Evolutionary conservation across 2,113 vertebrate species (phyloP).

Genomic region (Apus apus): DNA sequence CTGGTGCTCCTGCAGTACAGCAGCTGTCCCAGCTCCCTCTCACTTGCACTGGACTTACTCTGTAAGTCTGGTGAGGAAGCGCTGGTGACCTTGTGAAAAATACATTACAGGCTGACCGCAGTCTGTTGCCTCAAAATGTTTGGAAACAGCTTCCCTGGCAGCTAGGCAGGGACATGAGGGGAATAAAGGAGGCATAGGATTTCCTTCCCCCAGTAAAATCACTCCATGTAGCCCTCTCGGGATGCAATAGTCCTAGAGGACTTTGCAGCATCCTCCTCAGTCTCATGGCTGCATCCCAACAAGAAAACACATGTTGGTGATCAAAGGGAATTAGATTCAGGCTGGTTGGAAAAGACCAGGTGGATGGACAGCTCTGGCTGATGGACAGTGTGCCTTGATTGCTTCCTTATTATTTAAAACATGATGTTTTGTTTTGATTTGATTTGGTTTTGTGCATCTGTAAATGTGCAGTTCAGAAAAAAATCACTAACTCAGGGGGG

Average conservation of each 20-base stretch:
- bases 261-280: not conserved
- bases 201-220: not conserved
- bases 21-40: not conserved
- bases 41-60: not conserved
- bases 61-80: not conserved
- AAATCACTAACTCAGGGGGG: not conserved
- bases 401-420: not conserved
- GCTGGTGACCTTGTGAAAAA: not conserved
- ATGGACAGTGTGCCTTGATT: not conserved
- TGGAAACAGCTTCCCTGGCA: not conserved
- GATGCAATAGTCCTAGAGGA: not conserved
- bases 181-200: not conserved
- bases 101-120: not conserved
- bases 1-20: not conserved
- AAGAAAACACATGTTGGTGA: not conserved
- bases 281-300: not conserved
- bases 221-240: accelerated
- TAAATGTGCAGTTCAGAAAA: not conserved
- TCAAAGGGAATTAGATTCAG: not conserved
- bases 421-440: not conserved
- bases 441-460: accelerated
- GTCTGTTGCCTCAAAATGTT: not conserved
- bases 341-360: not conserved
- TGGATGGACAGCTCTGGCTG: not conserved
- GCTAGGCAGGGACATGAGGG: not conserved